Percentiles rank a stretch among this genome's conserved stretches.
phyloP scores from a whole-genome alignment of 1,140 invertebrate species.

The Philaenus spumarius region DNA sequence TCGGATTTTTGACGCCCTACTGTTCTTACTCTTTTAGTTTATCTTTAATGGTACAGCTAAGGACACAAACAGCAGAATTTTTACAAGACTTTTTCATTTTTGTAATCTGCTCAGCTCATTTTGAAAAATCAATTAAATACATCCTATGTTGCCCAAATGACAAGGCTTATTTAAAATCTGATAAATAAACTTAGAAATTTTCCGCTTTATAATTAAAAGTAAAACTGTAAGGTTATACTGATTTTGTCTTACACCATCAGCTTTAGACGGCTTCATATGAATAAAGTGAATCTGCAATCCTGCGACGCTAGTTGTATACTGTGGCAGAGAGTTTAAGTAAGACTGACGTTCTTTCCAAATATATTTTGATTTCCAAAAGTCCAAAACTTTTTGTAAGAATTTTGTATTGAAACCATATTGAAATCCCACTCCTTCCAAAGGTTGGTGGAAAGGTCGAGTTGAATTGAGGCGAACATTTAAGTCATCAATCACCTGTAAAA shows the following conservation, averaged over 20 bases:
- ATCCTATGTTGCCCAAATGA: no score
- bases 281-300: slow-evolving; percentile 71
- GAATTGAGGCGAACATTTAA: slow-evolving; percentile 16
- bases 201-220: no score
- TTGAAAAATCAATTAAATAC: no score
- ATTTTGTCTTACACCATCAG: slow-evolving; percentile 23
- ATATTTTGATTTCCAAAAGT: slow-evolving; percentile 68
- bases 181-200: no score
- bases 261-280: slow-evolving; percentile 47
- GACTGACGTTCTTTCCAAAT: slow-evolving; percentile 62
- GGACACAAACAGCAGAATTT: no score
- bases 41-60: no score
- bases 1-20: no score
- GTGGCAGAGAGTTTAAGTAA: slow-evolving; percentile 60
- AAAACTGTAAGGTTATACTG: neutral
- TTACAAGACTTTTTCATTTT: no score
- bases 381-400: slow-evolving; percentile 54
- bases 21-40: no score
- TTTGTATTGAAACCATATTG: slow-evolving; percentile 70
- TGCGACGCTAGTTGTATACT: slow-evolving; percentile 61
- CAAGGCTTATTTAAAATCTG: no score
- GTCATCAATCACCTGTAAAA: slow-evolving; percentile 20
- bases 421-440: slow-evolving; percentile 62
- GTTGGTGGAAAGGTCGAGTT: slow-evolving; percentile 24
- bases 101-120: no score